A percentile compares a stretch with the other conserved stretches of the same genome.
Conservation (phyloP, 2,113 vertebrate species). For the Poecilia latipinna region DNA sequence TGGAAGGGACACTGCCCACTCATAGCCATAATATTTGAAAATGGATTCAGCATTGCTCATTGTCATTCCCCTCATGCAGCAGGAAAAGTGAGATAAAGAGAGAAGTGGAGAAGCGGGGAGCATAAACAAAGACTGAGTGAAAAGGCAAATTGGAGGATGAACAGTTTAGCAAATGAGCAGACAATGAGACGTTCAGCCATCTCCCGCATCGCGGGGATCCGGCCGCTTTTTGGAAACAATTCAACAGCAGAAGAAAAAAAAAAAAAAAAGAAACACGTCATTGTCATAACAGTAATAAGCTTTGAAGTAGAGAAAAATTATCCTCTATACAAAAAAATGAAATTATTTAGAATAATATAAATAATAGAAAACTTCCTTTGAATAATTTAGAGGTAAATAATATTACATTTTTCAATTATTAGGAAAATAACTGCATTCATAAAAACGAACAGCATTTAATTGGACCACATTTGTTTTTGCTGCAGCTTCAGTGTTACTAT, state of each 20-base stretch:
- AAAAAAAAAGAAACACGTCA: background rate
- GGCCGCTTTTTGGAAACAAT: slow-evolving; percentile 1
- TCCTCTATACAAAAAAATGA: background rate
- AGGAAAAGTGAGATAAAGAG: slow-evolving; percentile 33
- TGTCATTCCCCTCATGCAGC: slow-evolving; percentile 43
- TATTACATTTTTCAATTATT: no score
- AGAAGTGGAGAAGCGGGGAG: slow-evolving; percentile 30
- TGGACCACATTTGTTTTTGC: no score
- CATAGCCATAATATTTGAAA: slow-evolving; percentile 30
- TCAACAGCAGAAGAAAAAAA: background rate
- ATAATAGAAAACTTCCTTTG: no score
- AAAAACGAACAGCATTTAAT: no score
- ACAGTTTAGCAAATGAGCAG: slow-evolving; percentile 57
- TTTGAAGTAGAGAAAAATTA: background rate
- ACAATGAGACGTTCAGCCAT: slow-evolving; percentile 44
- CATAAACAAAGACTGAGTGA: slow-evolving; percentile 56
- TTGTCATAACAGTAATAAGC: slow-evolving; percentile 7
- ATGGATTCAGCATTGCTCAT: slow-evolving; percentile 46
- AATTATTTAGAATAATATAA: no score
- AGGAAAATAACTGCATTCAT: no score
- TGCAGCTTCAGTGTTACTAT: no score
- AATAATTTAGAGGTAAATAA: no score
- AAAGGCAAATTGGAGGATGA: slow-evolving; percentile 46
- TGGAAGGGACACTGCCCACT: slow-evolving; percentile 43
- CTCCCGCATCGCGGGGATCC: slow-evolving; percentile 12